Percentiles rank a stretch among this genome's conserved stretches.
Conservation (phyloP, 2,797 vertebrate species). For the Limnodromus scolopaceus region DNA sequence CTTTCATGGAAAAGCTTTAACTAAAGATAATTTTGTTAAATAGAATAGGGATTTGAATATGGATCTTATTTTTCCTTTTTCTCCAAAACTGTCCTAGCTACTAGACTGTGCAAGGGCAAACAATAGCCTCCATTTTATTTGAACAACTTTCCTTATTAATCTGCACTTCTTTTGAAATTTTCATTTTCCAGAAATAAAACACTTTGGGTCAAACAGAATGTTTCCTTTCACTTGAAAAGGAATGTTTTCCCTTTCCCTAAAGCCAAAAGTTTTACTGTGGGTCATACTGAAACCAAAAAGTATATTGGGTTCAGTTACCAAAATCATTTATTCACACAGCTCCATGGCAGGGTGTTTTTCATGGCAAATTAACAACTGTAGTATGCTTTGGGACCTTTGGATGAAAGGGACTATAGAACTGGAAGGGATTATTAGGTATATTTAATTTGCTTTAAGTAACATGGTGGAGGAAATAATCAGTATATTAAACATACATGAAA, state of each 20-base stretch:
- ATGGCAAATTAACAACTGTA: slow-evolving; percentile 34
- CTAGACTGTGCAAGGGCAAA: neutral
- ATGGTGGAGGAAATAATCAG: slow-evolving; percentile 48
- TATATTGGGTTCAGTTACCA: slow-evolving; percentile 29
- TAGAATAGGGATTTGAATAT: neutral
- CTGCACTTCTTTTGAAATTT: neutral
- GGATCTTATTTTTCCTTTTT: neutral
- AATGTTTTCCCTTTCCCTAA: slow-evolving; percentile 8
- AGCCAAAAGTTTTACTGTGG: neutral
- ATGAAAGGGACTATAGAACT: slow-evolving; percentile 35
- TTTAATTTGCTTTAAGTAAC: slow-evolving; percentile 42
- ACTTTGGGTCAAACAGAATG: neutral
- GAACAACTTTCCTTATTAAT: neutral
- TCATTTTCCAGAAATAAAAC: neutral
- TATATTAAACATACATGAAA: slow-evolving; percentile 43
- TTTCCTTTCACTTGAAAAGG: slow-evolving; percentile 31
- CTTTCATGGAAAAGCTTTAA: neutral
- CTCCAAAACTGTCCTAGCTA: neutral
- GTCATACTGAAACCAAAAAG: neutral
- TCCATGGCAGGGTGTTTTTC: slow-evolving; percentile 29
- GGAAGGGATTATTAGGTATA: slow-evolving; percentile 1
- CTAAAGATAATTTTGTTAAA: neutral
- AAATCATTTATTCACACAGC: neutral
- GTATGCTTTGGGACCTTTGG: slow-evolving; percentile 15
- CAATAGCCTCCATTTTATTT: neutral